A percentile compares a stretch with the other conserved stretches of the same genome.
phyloP scores from a whole-genome alignment of 2,888 invertebrate genomes.

The Rhingia campestris region DNA sequence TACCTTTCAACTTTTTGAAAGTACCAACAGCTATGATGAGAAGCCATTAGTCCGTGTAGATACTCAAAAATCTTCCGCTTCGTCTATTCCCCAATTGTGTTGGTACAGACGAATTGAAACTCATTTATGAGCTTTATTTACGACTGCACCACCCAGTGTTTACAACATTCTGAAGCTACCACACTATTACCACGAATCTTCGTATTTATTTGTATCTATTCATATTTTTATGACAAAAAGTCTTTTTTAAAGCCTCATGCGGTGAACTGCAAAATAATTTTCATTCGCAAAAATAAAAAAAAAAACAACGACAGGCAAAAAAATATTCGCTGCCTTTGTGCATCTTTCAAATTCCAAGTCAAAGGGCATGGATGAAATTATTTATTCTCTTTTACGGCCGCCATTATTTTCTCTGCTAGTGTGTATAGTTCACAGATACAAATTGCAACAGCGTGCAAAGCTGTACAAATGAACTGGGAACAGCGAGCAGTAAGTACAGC shows the following conservation, averaged over 20 bases:
- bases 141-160: slow-evolving; percentile 68
- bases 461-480: slow-evolving; percentile 62
- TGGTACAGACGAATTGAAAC: slow-evolving; percentile 22
- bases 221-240: slow-evolving; percentile 64
- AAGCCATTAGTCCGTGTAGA: slow-evolving; percentile 45
- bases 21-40: slow-evolving; percentile 53
- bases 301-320: not conserved
- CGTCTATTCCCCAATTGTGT: not conserved
- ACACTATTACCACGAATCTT: slow-evolving; percentile 50
- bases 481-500: slow-evolving; percentile 63
- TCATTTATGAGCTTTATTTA: slow-evolving; percentile 70
- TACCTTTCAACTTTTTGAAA: slow-evolving; percentile 57
- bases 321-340: not conserved
- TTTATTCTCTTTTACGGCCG: slow-evolving; percentile 66
- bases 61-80: not conserved
- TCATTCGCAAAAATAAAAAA: slow-evolving; percentile 4
- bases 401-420: slow-evolving; percentile 54
- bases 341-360: slow-evolving; percentile 65
- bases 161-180: slow-evolving; percentile 62
- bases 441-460: slow-evolving; percentile 51
- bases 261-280: slow-evolving; percentile 59
- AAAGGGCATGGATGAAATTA: slow-evolving; percentile 70
- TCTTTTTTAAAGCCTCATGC: slow-evolving; percentile 12
- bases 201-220: slow-evolving; percentile 38
- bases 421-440: slow-evolving; percentile 22